Evolutionary conservation across 2,888 invertebrate genomes (phyloP).

Genomic region (Dugesia japonica): DNA sequence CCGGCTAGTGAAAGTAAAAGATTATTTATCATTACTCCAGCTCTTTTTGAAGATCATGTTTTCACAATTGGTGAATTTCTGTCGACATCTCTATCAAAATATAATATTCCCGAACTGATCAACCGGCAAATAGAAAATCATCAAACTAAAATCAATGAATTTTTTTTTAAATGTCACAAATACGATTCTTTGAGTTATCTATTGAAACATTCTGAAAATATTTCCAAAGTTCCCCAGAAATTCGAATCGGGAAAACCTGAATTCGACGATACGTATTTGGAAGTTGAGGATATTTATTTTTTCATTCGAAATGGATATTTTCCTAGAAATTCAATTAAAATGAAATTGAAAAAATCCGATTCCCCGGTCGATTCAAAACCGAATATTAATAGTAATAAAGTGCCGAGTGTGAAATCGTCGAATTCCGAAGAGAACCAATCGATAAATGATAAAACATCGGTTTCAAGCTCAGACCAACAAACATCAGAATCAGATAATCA

Average conservation of each 20-base stretch:
- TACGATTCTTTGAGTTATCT: conserved; percentile 34
- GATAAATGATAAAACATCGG: background rate
- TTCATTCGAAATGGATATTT: conserved; percentile 29
- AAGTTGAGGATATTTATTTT: conserved; percentile 32
- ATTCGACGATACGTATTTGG: conserved; percentile 26
- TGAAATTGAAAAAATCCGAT: background rate
- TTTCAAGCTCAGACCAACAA: background rate
- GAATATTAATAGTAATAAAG: background rate
- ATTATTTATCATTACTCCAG: conserved; percentile 33
- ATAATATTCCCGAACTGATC: conserved; percentile 4
- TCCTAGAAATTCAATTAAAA: conserved; percentile 11
- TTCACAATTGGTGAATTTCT: conserved; percentile 29
- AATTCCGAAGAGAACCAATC: background rate
- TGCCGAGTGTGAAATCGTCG: background rate
- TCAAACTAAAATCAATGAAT: conserved; percentile 28
- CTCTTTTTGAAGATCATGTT: conserved; percentile 32
- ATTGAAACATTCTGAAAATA: conserved; percentile 24
- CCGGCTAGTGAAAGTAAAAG: conserved; percentile 33
- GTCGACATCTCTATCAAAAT: background rate
- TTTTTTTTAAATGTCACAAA: conserved; percentile 30
- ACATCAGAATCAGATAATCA: background rate
- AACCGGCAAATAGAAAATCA: conserved; percentile 11
- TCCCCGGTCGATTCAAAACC: background rate
- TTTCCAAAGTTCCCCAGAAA: background rate
- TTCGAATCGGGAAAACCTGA: background rate